Evolutionary conservation across 92 coral and sea anemone species (phyloP).

Genomic region (Epizoanthus fatuus): DNA sequence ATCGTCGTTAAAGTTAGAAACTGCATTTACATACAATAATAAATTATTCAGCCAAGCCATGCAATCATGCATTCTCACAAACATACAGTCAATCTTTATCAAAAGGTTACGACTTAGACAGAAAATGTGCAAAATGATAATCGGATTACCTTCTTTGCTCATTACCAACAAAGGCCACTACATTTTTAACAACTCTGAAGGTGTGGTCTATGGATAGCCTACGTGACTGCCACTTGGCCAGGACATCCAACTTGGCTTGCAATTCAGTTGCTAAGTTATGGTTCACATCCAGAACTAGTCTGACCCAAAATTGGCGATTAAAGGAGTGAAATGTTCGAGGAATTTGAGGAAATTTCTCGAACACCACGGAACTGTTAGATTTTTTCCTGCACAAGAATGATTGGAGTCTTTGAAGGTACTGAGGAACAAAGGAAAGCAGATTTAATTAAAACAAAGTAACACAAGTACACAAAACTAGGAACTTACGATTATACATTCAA

Average conservation of each 20-base stretch:
- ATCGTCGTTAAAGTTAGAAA: too few relatives aligned
- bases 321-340: not conserved
- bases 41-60: too few relatives aligned
- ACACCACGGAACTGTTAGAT: not conserved
- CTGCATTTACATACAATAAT: too few relatives aligned
- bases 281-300: not conserved
- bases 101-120: not conserved
- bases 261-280: not conserved
- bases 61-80: too few relatives aligned
- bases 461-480: not conserved
- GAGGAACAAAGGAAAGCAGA: not conserved
- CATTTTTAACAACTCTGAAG: not conserved
- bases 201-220: constrained; percentile 1
- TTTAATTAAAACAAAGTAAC: not conserved
- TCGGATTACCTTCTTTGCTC: not conserved
- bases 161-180: not conserved
- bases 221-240: not conserved
- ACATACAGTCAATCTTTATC: too few relatives aligned
- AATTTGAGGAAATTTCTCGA: not conserved
- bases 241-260: constrained; percentile 12
- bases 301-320: constrained; percentile 1
- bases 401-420: constrained; percentile 4
- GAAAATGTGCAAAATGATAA: not conserved
- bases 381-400: not conserved
- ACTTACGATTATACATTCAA: not conserved